Percentiles rank a stretch among this genome's conserved stretches.
These are phyloP conservation scores for Leptinotarsa texana DNA, from an alignment of 1,140 invertebrate genomes.

Conservation along the genomic window DNA sequence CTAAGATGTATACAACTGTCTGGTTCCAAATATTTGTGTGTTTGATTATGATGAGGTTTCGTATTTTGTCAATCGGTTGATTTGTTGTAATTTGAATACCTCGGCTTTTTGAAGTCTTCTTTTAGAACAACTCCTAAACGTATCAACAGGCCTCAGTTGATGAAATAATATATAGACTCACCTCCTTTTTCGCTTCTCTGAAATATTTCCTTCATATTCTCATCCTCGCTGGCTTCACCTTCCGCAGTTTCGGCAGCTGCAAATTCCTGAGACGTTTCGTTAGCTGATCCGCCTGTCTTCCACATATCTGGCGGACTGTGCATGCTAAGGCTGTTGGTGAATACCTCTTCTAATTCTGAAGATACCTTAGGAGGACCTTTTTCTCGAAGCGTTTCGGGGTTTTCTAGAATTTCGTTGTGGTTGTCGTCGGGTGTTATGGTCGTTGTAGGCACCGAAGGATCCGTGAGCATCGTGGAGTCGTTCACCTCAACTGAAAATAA, in stretches of 20 bases:
- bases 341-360: constrained; percentile 37
- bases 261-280: constrained; percentile 38
- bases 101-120: too few relatives aligned
- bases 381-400: constrained; percentile 25
- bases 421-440: constrained; percentile 42
- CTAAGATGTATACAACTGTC: too few relatives aligned
- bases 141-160: too few relatives aligned
- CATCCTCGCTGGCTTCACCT: constrained; percentile 49
- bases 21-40: too few relatives aligned
- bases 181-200: background rate
- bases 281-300: constrained; percentile 39
- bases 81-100: too few relatives aligned
- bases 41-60: too few relatives aligned
- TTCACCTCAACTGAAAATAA: constrained; percentile 23
- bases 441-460: constrained; percentile 26
- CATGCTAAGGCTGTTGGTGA: constrained; percentile 37
- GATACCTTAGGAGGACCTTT: constrained; percentile 28
- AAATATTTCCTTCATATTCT: constrained; percentile 42
- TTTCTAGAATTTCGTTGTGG: constrained; percentile 46
- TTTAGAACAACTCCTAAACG: too few relatives aligned
- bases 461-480: constrained; percentile 25
- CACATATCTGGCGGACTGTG: constrained; percentile 32
- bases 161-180: background rate
- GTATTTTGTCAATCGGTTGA: too few relatives aligned
- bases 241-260: constrained; percentile 40